Conservation (phyloP, 2,797 vertebrate genomes). For the Nyctibius grandis region DNA sequence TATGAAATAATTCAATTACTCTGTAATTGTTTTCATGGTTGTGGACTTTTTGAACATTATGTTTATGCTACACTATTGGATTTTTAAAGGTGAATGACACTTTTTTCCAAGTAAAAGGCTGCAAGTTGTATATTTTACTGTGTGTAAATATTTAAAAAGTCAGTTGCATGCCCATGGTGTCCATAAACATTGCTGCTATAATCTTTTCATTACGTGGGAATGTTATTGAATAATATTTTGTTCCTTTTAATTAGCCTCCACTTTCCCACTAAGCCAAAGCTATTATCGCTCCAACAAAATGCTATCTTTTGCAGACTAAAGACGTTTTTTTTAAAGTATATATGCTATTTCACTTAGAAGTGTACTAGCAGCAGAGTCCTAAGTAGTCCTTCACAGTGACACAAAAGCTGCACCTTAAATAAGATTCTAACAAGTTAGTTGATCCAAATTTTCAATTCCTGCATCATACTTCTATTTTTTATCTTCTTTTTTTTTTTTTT, state of each 20-base stretch:
- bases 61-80: not conserved
- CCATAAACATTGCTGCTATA: not conserved
- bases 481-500: too few species aligned
- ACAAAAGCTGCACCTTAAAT: not conserved
- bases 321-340: not conserved
- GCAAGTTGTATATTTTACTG: not conserved
- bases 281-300: not conserved
- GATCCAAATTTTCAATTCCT: not conserved
- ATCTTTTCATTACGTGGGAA: not conserved
- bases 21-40: not conserved
- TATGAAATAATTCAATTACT: not conserved
- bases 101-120: not conserved
- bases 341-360: not conserved
- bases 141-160: not conserved
- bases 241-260: not conserved
- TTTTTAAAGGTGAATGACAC: not conserved
- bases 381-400: not conserved
- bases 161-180: not conserved
- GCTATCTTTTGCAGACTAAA: not conserved
- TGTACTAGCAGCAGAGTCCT: not conserved
- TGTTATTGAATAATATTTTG: not conserved
- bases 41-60: not conserved
- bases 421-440: not conserved
- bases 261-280: not conserved
- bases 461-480: rapidly evolving